These are phyloP conservation scores for Thymelicus sylvestris DNA, from an alignment of 2,888 invertebrate species.

Conservation along the genomic window DNA sequence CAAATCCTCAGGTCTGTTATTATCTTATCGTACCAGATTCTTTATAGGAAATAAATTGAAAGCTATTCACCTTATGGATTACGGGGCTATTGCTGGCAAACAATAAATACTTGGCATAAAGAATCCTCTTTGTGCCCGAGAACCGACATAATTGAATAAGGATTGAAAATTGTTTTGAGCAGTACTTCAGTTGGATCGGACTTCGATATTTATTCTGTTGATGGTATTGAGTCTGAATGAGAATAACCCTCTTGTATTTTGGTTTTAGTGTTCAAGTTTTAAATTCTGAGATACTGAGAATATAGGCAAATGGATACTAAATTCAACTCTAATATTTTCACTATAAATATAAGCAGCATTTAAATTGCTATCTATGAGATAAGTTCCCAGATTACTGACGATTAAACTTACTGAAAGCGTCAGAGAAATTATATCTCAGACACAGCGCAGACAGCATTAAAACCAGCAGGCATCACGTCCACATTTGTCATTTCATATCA, in stretches of 20 bases:
- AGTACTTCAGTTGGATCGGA: conserved; percentile 16
- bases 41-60: conserved; percentile 25
- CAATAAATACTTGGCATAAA: conserved; percentile 35
- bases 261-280: background rate
- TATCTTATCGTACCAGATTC: background rate
- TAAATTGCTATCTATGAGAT: too few species aligned
- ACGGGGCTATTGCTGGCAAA: conserved; percentile 31
- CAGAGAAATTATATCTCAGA: background rate
- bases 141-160: conserved; percentile 36
- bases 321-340: too few species aligned
- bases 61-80: conserved; percentile 17
- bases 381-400: too few species aligned
- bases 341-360: too few species aligned
- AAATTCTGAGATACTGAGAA: too few species aligned
- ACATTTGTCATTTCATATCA: conserved; percentile 34
- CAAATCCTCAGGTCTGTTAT: background rate
- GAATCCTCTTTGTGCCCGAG: conserved; percentile 32
- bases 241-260: background rate
- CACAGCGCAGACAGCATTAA: background rate
- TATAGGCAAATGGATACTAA: too few species aligned
- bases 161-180: conserved; percentile 35
- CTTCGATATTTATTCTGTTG: conserved; percentile 14
- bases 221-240: background rate
- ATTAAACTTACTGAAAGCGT: too few species aligned
- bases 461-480: background rate